Evolutionary conservation across 2,797 vertebrate species (phyloP).

Genomic region (Centroberyx gerrardi): DNA sequence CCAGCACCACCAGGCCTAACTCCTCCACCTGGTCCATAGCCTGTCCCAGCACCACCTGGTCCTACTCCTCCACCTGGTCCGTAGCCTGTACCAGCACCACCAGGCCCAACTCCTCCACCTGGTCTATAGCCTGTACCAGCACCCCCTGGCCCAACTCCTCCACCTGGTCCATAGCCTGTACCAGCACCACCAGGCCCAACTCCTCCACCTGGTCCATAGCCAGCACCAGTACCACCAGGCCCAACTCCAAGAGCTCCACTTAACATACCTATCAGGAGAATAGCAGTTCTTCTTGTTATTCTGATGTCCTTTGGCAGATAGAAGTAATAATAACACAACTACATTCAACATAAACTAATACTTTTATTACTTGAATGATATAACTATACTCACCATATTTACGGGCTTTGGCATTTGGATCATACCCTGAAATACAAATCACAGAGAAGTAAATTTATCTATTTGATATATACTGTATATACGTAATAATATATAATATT

Average conservation of each 20-base stretch:
- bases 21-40: conserved; percentile 34
- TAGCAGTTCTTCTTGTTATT: not conserved
- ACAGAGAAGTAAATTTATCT: not conserved
- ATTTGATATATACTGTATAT: not conserved
- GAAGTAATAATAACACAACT: not conserved
- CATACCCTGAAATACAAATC: conserved; percentile 73
- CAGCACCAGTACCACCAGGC: conserved; percentile 34
- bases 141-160: conserved; percentile 30
- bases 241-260: conserved; percentile 72
- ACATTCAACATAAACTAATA: not conserved
- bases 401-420: conserved; percentile 80
- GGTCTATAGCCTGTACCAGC: conserved; percentile 38
- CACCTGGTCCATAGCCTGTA: conserved; percentile 49
- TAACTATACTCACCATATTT: conserved; percentile 79
- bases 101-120: conserved; percentile 34
- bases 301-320: conserved; percentile 1
- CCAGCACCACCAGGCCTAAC: conserved; percentile 27
- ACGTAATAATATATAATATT: too few relatives aligned
- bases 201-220: conserved; percentile 38
- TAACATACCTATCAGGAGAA: conserved; percentile 68
- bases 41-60: conserved; percentile 17
- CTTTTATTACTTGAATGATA: not conserved
- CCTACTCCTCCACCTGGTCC: conserved; percentile 34
- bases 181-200: conserved; percentile 34
- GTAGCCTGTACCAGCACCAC: conserved; percentile 49